Base-by-base conservation (phyloP, 2,113 vertebrate genomes). In the Clinocottus analis region DNA sequence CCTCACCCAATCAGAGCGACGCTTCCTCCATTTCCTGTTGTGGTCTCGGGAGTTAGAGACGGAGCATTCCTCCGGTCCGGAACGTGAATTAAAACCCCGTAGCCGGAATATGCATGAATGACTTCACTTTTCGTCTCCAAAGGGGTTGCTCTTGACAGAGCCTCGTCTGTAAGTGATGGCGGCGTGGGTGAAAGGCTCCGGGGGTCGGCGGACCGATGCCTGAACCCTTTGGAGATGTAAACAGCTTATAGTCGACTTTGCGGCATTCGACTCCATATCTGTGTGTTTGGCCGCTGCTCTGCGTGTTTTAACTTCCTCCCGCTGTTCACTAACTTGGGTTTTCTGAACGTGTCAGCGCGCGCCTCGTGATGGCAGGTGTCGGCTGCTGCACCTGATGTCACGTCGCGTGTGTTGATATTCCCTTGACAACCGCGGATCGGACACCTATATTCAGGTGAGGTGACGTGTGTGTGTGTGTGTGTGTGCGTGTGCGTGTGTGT, bases 1-100 rank as follows among this genome's bases (percentile, higher is more conserved):
- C 25, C 21, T 70, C 72, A 58, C 59, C 94, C 94, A 95, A 95
- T 94, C 87, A 60, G 77, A 85, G 69, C 16, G 0, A 2, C 84
- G 9, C 88, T 78, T 82, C 86, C 78, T 75, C 82, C 86, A 87
- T 90, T 95, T 94, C 94, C 92, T 90, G 93, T 93, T 90, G 90
- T 84, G 83, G 45, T 29, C 53, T 59, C 33, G 2, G 7, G 89
- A 90, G 83, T 79, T 77, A 49, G 49, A 49, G 47, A 69, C 63
- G 13, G 70, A 81, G 76, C 87, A 85, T 89, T 83, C 76, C 82
- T 84, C 72, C 58, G 77, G 33, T 72, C 63, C 12, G 37, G 33
- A 68, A 85, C 83, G 85, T 39, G 76, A 90, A 87, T 89, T 60
- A 86, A n/a, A 87, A 80, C 7, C 17, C 3, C 45, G 5, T 4